These are phyloP conservation scores for Pseudoips prasinana DNA, from an alignment of 2,888 invertebrate genomes.

Conservation along the genomic window DNA sequence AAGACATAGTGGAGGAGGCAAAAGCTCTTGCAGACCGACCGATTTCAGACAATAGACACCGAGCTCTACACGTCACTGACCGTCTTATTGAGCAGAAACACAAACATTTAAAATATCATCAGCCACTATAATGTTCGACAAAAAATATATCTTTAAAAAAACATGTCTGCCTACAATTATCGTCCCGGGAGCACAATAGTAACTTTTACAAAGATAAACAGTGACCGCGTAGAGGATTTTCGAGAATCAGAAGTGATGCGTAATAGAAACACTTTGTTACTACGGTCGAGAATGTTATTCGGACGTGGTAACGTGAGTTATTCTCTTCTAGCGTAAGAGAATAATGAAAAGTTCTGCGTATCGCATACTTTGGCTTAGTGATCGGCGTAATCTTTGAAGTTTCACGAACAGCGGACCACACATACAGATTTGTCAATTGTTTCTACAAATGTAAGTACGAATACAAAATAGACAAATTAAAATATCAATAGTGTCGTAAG, in stretches of 20 bases:
- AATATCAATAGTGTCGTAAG: neutral
- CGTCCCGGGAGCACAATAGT: constrained; percentile 61
- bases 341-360: constrained; percentile 30
- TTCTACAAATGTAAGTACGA: constrained; percentile 1
- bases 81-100: constrained; percentile 75
- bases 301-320: constrained; percentile 9
- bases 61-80: constrained; percentile 67
- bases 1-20: constrained; percentile 51
- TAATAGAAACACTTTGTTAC: constrained; percentile 47
- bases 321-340: constrained; percentile 16
- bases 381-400: constrained; percentile 29
- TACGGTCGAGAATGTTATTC: constrained; percentile 27
- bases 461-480: neutral
- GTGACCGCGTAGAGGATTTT: constrained; percentile 45
- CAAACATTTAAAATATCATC: constrained; percentile 79
- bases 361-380: constrained; percentile 10
- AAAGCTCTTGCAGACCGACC: constrained; percentile 54
- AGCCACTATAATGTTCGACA: constrained; percentile 50
- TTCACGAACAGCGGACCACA: constrained; percentile 32
- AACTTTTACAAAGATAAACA: constrained; percentile 67
- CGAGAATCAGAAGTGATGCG: constrained; percentile 41
- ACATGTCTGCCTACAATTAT: constrained; percentile 59
- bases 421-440: constrained; percentile 16
- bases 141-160: constrained; percentile 38
- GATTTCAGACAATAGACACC: constrained; percentile 60